Percentiles rank a stretch among this genome's conserved stretches.
Conservation (phyloP, 2,113 vertebrate species). For the Rhagologus leucostigma region DNA sequence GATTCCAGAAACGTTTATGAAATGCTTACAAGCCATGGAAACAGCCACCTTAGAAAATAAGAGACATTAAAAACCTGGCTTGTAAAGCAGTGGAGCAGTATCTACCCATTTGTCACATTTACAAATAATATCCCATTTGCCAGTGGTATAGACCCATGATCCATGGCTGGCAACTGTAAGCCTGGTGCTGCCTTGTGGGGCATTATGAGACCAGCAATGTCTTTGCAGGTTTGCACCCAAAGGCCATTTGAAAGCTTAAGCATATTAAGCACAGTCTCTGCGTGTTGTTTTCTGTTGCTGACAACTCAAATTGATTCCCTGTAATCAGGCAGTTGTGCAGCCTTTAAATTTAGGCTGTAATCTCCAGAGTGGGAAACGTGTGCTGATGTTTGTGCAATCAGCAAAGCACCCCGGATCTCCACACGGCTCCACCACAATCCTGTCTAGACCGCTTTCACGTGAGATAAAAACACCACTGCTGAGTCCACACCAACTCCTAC, state of each 20-base stretch:
- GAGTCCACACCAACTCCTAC: background rate
- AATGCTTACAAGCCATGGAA: conserved; percentile 3
- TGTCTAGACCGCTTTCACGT: background rate
- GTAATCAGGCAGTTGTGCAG: background rate
- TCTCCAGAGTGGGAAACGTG: rapidly evolving
- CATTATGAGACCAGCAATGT: background rate
- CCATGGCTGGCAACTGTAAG: rapidly evolving
- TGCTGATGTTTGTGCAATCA: background rate
- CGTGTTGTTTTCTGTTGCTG: background rate
- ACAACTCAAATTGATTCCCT: background rate
- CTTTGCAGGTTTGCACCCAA: background rate
- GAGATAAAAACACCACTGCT: background rate
- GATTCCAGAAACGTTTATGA: background rate
- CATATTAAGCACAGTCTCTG: background rate
- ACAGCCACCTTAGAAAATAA: background rate
- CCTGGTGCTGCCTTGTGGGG: background rate
- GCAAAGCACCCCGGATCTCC: background rate
- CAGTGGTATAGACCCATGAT: background rate
- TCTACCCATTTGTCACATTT: background rate
- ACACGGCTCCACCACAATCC: rapidly evolving
- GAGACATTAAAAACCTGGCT: background rate
- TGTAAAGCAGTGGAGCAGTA: background rate
- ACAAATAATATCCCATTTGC: background rate
- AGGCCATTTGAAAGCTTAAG: background rate
- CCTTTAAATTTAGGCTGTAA: background rate